A percentile compares a stretch with the other conserved stretches of the same genome.
Conservation (phyloP, 2,113 vertebrate genomes). For the Osmerus mordax region DNA sequence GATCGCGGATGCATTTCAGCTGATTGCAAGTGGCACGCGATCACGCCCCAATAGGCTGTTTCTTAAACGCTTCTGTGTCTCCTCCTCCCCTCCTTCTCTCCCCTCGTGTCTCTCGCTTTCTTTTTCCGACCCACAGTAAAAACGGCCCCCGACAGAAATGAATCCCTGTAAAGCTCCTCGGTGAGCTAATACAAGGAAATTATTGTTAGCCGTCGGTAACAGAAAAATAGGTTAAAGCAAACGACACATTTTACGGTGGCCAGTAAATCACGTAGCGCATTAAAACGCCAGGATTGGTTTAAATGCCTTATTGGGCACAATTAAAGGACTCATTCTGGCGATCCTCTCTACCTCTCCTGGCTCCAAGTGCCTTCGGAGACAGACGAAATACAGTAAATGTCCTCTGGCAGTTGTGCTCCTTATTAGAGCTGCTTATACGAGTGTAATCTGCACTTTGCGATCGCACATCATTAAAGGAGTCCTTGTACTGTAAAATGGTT, state of each 20-base stretch:
- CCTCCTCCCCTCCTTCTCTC: background rate
- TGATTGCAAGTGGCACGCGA: slow-evolving; percentile 49
- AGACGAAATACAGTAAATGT: slow-evolving; percentile 39
- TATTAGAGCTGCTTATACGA: slow-evolving; percentile 14
- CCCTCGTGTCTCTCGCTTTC: slow-evolving; percentile 3
- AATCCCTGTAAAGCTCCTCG: slow-evolving; percentile 29
- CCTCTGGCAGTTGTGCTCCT: slow-evolving; percentile 14
- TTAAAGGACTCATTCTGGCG: slow-evolving; percentile 43
- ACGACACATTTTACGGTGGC: slow-evolving; percentile 53
- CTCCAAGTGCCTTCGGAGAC: slow-evolving; percentile 20
- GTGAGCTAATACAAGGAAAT: slow-evolving; percentile 49
- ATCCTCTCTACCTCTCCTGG: slow-evolving; percentile 20
- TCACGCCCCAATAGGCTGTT: slow-evolving; percentile 41
- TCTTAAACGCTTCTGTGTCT: slow-evolving; percentile 6
- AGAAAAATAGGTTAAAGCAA: slow-evolving; percentile 59
- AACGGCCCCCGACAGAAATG: slow-evolving; percentile 28
- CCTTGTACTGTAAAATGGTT: too few species aligned
- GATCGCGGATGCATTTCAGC: slow-evolving; percentile 38
- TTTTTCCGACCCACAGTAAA: slow-evolving; percentile 35
- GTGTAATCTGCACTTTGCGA: slow-evolving; percentile 26
- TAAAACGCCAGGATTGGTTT: slow-evolving; percentile 47
- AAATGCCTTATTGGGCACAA: slow-evolving; percentile 44
- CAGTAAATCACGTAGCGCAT: slow-evolving; percentile 52
- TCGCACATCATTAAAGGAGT: slow-evolving; percentile 26
- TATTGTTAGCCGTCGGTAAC: slow-evolving; percentile 52